Base-by-base conservation (phyloP, 2,797 vertebrate genomes). In the Falco peregrinus region DNA sequence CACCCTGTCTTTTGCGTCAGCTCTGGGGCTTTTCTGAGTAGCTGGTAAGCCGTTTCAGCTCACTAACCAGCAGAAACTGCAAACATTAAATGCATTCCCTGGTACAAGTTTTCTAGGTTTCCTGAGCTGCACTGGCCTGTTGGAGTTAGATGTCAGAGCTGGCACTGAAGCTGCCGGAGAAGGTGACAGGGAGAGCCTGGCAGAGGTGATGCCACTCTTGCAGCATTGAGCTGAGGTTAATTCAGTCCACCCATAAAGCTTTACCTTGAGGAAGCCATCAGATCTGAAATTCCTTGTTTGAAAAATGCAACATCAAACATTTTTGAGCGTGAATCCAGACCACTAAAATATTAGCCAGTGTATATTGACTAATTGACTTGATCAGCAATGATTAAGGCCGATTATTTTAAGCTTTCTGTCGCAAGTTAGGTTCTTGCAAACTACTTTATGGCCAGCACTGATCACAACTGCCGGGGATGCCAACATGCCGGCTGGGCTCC, bases 391-490 rank as follows among this genome's bases (percentile, higher is more conserved):
- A 33, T 47, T 35, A 50, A 70, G 6, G 29, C n/a, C 0, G 1
- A 31, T 35, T 81, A 47, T 60, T 79, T 11, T 21, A 16, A 54
- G 28, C 11, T 47, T 37, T 56, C 19, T 20, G 16, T n/a, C 13
- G 80, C 26, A 41, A 7, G 9, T 50, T 16, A 43, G 22, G 21
- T 39, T 18, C 24, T 79, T 53, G 39, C 16, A 51, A 53, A 61
- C 21, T 35, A 18, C 22, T 37, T 35, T 35, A 16, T 19, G 21
- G 51, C 21, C 8, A 78, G 29, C 71, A 35, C 10, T 17, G 24
- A 35, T 14, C 5, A 5, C 11, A 73, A 1, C 48, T 61, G 41
- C 3, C 2, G 1, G 61, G 80, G 9, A 2, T 54, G 43, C 29
- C 45, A 16, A 26, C 74, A 64, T 16, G 45, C 6, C 10, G 24